phyloP scores from a whole-genome alignment of 1,140 invertebrate genomes.

The Triops cancriformis region DNA sequence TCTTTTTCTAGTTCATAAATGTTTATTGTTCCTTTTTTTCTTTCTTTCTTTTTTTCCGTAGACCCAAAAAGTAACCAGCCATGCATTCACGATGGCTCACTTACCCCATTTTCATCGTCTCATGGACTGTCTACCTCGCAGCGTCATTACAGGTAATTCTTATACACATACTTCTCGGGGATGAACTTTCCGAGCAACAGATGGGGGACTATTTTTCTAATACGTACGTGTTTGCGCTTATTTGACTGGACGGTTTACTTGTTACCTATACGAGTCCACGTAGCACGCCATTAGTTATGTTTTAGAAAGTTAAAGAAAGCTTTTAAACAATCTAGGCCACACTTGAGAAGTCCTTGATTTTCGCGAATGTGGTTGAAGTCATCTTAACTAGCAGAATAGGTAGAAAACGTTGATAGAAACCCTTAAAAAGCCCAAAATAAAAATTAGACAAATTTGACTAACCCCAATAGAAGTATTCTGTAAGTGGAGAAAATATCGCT shows the following conservation, averaged over 20 bases:
- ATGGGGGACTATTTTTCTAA: no score
- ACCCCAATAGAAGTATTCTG: neutral
- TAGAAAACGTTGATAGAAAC: no score
- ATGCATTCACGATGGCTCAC: slow-evolving; percentile 9
- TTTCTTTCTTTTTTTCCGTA: neutral
- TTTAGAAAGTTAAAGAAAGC: neutral
- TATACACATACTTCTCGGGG: neutral
- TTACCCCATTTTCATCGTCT: slow-evolving; percentile 10
- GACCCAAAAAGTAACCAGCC: neutral
- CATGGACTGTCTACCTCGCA: neutral
- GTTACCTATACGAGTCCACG: no score
- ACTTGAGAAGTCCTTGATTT: neutral
- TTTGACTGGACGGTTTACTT: no score
- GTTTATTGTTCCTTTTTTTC: neutral
- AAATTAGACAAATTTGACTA: neutral
- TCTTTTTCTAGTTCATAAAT: neutral
- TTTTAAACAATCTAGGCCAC: neutral
- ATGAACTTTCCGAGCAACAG: no score
- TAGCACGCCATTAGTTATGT: neutral
- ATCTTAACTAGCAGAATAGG: neutral
- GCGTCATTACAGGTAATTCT: neutral
- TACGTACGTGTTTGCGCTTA: no score
- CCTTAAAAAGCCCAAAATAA: neutral
- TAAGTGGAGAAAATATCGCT: neutral
- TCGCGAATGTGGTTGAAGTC: neutral